These are phyloP conservation scores for Alsophila aescularia DNA, from an alignment of 2,888 invertebrate species.

Conservation along the genomic window DNA sequence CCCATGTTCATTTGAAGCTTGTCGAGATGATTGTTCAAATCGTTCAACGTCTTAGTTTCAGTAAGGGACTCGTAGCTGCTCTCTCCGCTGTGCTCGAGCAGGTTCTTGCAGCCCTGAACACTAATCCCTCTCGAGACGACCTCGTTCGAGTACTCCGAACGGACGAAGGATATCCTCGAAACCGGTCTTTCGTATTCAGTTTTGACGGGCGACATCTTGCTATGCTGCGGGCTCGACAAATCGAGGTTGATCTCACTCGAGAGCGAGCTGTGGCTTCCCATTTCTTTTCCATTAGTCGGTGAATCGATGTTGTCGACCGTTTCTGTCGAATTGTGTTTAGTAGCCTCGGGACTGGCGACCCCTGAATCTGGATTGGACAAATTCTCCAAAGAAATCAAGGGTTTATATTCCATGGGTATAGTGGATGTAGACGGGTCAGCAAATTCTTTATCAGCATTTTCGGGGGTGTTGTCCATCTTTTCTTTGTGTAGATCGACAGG, in stretches of 20 bases:
- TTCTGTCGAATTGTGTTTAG: slow-evolving; percentile 83
- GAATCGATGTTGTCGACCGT: slow-evolving; percentile 79
- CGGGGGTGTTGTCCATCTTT: slow-evolving; percentile 84
- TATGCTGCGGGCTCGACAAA: slow-evolving; percentile 78
- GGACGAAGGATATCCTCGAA: slow-evolving; percentile 66
- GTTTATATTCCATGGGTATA: slow-evolving; percentile 72
- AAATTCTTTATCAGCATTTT: slow-evolving; percentile 82
- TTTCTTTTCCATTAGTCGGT: slow-evolving; percentile 71
- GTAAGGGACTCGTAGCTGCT: slow-evolving; percentile 66
- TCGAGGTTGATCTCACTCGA: slow-evolving; percentile 85
- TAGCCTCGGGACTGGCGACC: slow-evolving; percentile 83
- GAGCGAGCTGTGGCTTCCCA: slow-evolving; percentile 75
- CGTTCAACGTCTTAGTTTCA: slow-evolving; percentile 56
- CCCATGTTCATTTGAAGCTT: slow-evolving; percentile 69
- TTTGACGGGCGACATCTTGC: slow-evolving; percentile 65
- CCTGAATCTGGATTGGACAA: slow-evolving; percentile 81
- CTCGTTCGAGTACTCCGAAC: slow-evolving; percentile 68
- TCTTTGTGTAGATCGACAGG: slow-evolving; percentile 80
- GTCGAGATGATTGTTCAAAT: slow-evolving; percentile 64
- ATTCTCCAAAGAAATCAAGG: slow-evolving; percentile 69
- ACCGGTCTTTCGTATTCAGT: slow-evolving; percentile 70
- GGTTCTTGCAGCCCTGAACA: slow-evolving; percentile 64
- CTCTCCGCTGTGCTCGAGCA: slow-evolving; percentile 70
- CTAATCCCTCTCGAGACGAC: slow-evolving; percentile 75
- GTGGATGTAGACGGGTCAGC: slow-evolving; percentile 68